Evolutionary conservation across 2,113 vertebrate genomes (phyloP), one percentile per base, ranked within the genome.

Genomic region (Xerus inauris): DNA sequence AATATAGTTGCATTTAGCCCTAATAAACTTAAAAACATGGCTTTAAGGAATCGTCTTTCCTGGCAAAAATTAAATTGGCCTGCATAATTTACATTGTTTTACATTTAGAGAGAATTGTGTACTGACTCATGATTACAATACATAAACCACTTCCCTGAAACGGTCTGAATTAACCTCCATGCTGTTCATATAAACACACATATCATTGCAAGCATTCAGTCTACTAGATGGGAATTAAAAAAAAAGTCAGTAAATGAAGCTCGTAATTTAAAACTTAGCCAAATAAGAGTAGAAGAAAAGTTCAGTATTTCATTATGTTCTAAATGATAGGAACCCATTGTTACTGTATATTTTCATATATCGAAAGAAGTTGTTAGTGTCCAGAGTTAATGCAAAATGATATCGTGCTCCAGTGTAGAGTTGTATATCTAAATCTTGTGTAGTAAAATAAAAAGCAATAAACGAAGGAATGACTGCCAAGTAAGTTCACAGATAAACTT

Each of bases 21-120:
- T 98, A 98, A 97, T 97, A 98, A 97, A 97, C 91, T 94, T 88
- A 93, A 97, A 97, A 92, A 98, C 28, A 97, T 98, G 97, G 98
- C 98, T 98, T 98, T 98, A 97, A 98, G 96, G 97, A 98, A 98
- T 98, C 96, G 96, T 98, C 95, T 97, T 97, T 92, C 98, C 97
- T 96, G 95, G 91, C 95, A 98, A 97, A 97, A 98, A 98, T 97
- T 95, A 75, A 96, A 96, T 95, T 89, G 94, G 97, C 91, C 89
- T 14, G 92, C 91, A 26, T 98, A 94, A 72, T 97, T 98, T 97
- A 98, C 89, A 98, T 97, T 96, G 95, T 97, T 98, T 98, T 97
- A 95, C 95, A 96, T 95, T 38, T 86, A 90, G 93, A 0, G 96
- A 97, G 96, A 0, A 8, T 91, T 98, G 97, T 98, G 94, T 14